Conservation (phyloP, 2,113 vertebrate species). For the Muntiacus muntjak region DNA sequence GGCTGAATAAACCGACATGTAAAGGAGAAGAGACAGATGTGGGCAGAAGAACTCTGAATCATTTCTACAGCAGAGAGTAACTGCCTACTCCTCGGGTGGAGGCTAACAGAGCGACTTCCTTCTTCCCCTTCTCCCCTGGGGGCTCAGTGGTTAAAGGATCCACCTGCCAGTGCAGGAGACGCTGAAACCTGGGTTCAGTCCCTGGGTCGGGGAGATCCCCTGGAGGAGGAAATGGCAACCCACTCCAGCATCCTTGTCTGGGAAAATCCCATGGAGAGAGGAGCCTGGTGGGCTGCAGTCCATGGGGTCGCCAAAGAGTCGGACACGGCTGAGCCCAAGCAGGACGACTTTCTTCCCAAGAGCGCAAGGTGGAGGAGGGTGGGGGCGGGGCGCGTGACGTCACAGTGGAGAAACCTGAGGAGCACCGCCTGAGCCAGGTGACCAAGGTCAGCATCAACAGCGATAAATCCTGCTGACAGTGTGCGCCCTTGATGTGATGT, state of each 20-base stretch:
- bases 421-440: background rate
- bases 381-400: background rate
- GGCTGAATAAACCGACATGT: no score
- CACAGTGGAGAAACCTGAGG: background rate
- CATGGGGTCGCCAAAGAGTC: background rate
- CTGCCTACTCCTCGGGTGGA: background rate
- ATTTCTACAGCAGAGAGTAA: accelerated
- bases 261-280: background rate
- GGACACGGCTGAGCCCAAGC: background rate
- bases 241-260: background rate
- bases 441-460: background rate
- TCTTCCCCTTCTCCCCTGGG: background rate
- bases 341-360: background rate
- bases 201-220: background rate
- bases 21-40: background rate
- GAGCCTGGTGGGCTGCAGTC: background rate
- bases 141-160: background rate
- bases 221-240: background rate
- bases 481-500: background rate
- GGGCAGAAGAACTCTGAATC: background rate
- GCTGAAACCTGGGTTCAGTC: background rate
- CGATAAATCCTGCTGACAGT: accelerated
- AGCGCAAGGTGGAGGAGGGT: background rate
- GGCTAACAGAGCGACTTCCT: background rate
- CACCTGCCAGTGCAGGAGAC: background rate